phyloP scores from a whole-genome alignment of 2,113 vertebrate species.

The Raphicerus campestris region DNA sequence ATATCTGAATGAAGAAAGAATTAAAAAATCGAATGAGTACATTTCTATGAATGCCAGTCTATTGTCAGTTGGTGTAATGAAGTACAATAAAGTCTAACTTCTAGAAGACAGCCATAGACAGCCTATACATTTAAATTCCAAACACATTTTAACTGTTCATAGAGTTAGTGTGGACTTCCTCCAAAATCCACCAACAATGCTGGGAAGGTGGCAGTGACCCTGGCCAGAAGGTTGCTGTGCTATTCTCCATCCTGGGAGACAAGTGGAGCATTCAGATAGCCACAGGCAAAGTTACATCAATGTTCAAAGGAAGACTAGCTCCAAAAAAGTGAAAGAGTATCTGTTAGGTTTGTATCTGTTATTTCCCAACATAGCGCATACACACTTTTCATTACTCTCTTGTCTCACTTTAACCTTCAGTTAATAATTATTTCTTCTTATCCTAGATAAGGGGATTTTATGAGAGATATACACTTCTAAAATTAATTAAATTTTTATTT shows the following conservation, averaged over 20 bases:
- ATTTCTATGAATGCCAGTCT: constrained; percentile 12
- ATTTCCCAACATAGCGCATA: neutral
- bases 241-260: neutral
- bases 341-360: neutral
- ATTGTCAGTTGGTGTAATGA: neutral
- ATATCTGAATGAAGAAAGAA: neutral
- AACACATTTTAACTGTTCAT: neutral
- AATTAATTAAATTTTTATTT: neutral
- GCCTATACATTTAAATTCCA: neutral
- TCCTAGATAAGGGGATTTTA: neutral
- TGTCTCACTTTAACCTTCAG: neutral
- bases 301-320: neutral
- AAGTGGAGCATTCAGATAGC: neutral
- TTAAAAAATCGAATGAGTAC: neutral
- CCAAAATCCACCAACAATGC: neutral
- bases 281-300: neutral
- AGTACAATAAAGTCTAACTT: constrained; percentile 10
- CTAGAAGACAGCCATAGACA: neutral
- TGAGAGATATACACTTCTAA: neutral
- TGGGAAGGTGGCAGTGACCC: neutral
- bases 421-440: neutral
- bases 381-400: neutral
- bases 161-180: neutral
- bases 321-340: neutral
- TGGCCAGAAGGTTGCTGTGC: neutral